Percentiles rank a stretch among this genome's conserved stretches.
These are phyloP conservation scores for Okapia johnstoni DNA, from an alignment of 2,113 vertebrate species.

Conservation along the genomic window DNA sequence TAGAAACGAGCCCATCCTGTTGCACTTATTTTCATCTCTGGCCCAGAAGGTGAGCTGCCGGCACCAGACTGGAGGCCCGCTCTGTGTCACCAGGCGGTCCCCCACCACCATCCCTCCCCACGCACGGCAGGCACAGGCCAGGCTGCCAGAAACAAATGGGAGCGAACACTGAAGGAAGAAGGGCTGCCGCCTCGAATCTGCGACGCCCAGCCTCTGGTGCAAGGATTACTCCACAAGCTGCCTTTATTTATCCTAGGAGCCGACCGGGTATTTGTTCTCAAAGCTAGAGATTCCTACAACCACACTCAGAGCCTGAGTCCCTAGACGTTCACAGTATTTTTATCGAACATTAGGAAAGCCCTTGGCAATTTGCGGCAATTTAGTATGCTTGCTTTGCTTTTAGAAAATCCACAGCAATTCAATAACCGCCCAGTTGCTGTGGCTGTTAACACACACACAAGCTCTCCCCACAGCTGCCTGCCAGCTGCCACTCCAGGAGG, in stretches of 20 bases:
- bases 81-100: background rate
- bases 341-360: conserved; percentile 70
- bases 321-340: conserved; percentile 70
- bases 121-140: background rate
- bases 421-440: conserved; percentile 64
- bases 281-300: background rate
- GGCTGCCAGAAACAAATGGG: background rate
- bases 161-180: background rate
- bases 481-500: conserved; percentile 59
- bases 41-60: background rate
- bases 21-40: background rate
- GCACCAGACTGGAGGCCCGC: background rate
- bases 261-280: background rate
- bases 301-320: conserved; percentile 20
- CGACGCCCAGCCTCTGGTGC: background rate
- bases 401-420: conserved; percentile 72
- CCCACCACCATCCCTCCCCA: background rate
- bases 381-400: conserved; percentile 73
- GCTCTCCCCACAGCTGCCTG: conserved; percentile 56
- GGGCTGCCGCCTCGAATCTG: background rate
- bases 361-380: conserved; percentile 72
- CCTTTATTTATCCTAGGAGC: background rate
- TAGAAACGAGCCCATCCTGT: background rate
- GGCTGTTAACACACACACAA: conserved; percentile 46
- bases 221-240: background rate